Conservation (phyloP, 2,797 vertebrate genomes). For the Spatula versicolor region DNA sequence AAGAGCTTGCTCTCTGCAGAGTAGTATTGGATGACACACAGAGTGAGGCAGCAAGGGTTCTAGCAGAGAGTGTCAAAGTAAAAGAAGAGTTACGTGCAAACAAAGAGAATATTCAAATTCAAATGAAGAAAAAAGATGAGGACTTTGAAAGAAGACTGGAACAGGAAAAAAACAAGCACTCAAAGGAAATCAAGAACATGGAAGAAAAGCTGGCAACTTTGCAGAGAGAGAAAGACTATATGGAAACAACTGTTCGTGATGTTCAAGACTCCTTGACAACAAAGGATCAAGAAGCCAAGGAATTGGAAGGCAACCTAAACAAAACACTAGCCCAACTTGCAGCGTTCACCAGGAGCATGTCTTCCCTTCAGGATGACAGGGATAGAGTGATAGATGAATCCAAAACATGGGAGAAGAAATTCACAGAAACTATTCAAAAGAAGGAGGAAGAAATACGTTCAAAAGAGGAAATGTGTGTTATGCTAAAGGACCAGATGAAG, state of each 20-base stretch:
- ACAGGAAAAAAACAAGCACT: constrained; percentile 86
- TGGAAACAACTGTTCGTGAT: constrained; percentile 80
- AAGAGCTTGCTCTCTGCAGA: constrained; percentile 82
- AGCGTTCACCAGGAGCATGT: constrained; percentile 96
- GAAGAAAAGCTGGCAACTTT: constrained; percentile 87
- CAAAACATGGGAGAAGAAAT: constrained; percentile 92
- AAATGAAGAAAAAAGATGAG: constrained; percentile 82
- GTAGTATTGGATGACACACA: constrained; percentile 84
- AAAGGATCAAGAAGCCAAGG: constrained; percentile 83
- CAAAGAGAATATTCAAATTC: constrained; percentile 74
- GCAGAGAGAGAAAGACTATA: constrained; percentile 79
- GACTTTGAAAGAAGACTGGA: constrained; percentile 88
- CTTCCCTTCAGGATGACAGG: constrained; percentile 94
- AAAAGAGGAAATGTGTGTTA: constrained; percentile 82
- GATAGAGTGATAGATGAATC: constrained; percentile 93
- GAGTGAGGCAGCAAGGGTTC: constrained; percentile 81
- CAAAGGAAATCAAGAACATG: constrained; percentile 86
- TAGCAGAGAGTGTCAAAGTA: constrained; percentile 80
- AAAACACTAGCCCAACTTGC: constrained; percentile 90
- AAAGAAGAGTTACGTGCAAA: constrained; percentile 74
- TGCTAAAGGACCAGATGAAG: constrained; percentile 85
- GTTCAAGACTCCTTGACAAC: constrained; percentile 78
- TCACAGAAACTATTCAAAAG: constrained; percentile 86
- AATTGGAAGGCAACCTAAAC: constrained; percentile 86
- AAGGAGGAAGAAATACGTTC: constrained; percentile 90